phyloP scores from a whole-genome alignment of 2,797 vertebrate genomes.

The Varecia variegata region DNA sequence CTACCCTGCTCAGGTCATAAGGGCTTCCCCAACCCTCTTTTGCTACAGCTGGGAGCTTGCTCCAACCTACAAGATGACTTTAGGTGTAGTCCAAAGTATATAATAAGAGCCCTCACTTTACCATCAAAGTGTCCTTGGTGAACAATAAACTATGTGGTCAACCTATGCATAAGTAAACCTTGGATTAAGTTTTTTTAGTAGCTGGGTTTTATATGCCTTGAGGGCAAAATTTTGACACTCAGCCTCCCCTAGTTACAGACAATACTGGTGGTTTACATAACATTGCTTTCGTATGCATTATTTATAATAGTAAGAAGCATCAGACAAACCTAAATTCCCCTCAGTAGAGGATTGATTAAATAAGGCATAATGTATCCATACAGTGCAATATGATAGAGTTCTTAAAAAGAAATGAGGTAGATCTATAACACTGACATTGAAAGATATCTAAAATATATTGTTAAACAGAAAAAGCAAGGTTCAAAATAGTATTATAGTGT shows the following conservation, averaged over 20 bases:
- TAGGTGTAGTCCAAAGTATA: not conserved
- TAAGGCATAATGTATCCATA: not conserved
- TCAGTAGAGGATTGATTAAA: not conserved
- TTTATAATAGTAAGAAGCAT: not conserved
- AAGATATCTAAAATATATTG: constrained; percentile 6
- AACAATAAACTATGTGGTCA: not conserved
- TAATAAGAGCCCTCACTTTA: not conserved
- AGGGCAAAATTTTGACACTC: not conserved
- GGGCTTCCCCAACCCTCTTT: not conserved
- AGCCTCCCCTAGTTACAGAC: not conserved
- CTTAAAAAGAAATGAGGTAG: not conserved
- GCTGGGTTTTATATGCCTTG: not conserved
- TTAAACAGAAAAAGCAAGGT: constrained; percentile 13
- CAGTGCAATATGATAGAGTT: not conserved
- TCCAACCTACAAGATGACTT: not conserved
- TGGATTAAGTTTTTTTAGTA: not conserved
- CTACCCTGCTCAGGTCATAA: not conserved
- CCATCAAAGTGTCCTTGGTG: not conserved
- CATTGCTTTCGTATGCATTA: not conserved
- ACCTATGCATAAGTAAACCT: not conserved
- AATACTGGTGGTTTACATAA: not conserved
- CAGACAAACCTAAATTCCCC: not conserved
- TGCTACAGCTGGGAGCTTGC: not conserved
- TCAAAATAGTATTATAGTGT: not conserved
- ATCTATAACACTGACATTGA: not conserved